These are phyloP conservation scores for Acanthornis magna DNA, from an alignment of 2,797 vertebrate genomes.

Conservation along the genomic window DNA sequence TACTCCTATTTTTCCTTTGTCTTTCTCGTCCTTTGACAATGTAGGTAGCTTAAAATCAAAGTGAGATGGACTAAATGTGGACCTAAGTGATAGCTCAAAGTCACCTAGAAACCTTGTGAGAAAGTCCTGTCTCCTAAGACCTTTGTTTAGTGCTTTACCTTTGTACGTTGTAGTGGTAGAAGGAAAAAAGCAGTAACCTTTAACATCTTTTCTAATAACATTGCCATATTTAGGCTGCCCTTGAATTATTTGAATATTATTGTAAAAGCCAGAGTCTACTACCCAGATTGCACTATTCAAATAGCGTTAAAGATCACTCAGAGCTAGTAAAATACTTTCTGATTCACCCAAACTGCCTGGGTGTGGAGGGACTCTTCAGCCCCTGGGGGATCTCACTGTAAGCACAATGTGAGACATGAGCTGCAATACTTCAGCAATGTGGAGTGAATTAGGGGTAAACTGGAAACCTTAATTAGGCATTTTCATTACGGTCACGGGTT, in stretches of 20 bases:
- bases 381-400: background rate
- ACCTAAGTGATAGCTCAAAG: background rate
- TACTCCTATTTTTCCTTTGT: background rate
- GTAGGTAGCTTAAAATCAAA: background rate
- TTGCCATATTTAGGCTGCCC: background rate
- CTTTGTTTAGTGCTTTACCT: background rate
- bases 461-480: conserved; percentile 28
- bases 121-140: background rate
- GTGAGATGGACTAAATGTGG: background rate
- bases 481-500: conserved; percentile 12
- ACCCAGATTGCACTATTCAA: background rate
- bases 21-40: background rate
- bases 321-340: background rate
- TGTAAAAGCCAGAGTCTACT: background rate
- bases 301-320: background rate
- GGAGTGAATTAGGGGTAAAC: conserved; percentile 3
- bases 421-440: background rate
- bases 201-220: background rate
- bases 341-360: background rate
- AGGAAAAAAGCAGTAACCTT: background rate
- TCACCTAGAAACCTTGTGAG: background rate
- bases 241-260: background rate
- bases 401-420: background rate
- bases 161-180: background rate
- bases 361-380: background rate